Evolutionary conservation across 1,140 invertebrate genomes (phyloP).

Genomic region (Chironomus striatipennis): DNA sequence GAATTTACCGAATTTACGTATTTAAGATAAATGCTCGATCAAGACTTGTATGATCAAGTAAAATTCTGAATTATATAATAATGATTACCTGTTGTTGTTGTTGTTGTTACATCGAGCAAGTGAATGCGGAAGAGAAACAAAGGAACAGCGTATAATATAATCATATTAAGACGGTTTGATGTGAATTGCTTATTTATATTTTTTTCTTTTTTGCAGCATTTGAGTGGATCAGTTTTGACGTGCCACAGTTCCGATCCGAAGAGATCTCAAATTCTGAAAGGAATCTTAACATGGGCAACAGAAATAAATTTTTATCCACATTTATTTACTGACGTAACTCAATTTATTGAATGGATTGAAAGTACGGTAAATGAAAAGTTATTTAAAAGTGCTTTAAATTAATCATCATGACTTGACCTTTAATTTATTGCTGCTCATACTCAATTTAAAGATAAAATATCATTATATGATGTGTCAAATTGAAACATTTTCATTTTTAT

Average conservation of each 20-base stretch:
- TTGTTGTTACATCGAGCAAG: too few species aligned
- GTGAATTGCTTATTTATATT: background rate
- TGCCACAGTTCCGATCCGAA: background rate
- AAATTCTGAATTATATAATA: too few species aligned
- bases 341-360: conserved; percentile 10
- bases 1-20: too few species aligned
- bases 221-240: background rate
- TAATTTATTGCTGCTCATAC: background rate
- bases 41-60: too few species aligned
- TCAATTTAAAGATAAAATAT: background rate
- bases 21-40: too few species aligned
- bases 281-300: conserved; percentile 8
- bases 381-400: background rate
- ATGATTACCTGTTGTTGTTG: too few species aligned
- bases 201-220: background rate
- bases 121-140: too few species aligned
- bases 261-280: background rate
- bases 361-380: background rate
- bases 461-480: background rate
- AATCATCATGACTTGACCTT: background rate
- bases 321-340: background rate
- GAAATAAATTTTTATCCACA: conserved; percentile 3
- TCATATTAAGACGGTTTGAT: too few species aligned
- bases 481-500: background rate
- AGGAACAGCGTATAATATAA: too few species aligned